Evolutionary conservation across 2,888 invertebrate genomes (phyloP), one percentile per base, ranked within the genome.

Genomic region (Polymixis lichenea): DNA sequence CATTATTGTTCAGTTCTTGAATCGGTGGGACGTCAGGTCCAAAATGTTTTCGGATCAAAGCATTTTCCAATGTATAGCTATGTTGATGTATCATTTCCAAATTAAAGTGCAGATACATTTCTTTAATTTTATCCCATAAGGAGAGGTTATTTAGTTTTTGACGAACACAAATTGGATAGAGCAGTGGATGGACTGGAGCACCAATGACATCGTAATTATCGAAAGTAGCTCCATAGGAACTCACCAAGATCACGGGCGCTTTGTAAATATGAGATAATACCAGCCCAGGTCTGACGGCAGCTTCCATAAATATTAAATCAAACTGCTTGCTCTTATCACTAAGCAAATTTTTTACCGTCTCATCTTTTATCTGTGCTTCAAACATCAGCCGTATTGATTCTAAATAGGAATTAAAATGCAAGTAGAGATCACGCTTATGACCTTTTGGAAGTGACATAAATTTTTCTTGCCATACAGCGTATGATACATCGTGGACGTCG

Each of bases 401-500:
- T 53, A 77, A 22, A 67, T 67, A 77, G 7, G 78, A 32, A 6
- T 13, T 7, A 46, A 67, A 78, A 67, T 67, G 78, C 1, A 25
- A 0, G 43, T 60, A 78, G 0, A 77, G 32, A 8, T 77, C 67
- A 13, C 15, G n/a, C 3, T 78, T 78, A 9, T 66, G 43, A 15
- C 76, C 76, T 78, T 78, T 77, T 25, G 76, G 68, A 22, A 77
- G 67, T 5, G 53, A 32, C 60, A 77, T 84, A 69, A 28, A 28
- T 64, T 73, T 53, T 22, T 77, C 78, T 32, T 62, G 70, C 85
- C 75, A 72, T 82, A 80, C 28, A 1, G 89, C 83, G 67, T 96
- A 95, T 0, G 94, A 92, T 19, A 90, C 25, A 32, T 92, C 89
- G 17, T 92, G 91, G 0, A 93, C 82, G 77, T 93, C 91, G 0